A percentile compares a stretch with the other conserved stretches of the same genome.
phyloP scores from a whole-genome alignment of 37 sponge, comb jelly and placozoan genomes.

The Agelas oroides region DNA sequence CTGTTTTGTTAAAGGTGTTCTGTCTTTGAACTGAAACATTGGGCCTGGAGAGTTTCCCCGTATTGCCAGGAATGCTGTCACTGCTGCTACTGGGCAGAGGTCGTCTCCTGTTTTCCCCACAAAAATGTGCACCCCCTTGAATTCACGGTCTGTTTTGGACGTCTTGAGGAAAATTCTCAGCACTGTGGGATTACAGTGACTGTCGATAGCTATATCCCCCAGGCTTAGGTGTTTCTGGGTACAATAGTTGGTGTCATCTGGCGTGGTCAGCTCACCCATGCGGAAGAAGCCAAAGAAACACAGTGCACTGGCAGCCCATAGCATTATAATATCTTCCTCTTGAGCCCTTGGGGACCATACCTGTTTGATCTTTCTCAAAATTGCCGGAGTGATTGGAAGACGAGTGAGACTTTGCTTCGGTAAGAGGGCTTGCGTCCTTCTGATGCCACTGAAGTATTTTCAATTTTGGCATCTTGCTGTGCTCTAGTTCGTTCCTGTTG shows the following conservation, averaged over 20 bases:
- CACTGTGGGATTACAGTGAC: background rate
- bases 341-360: background rate
- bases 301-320: background rate
- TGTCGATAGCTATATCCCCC: conserved; percentile 11
- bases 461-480: no score
- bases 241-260: background rate
- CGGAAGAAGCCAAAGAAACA: conserved; percentile 27
- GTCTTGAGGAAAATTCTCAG: background rate
- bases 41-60: background rate
- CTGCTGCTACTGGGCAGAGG: conserved; percentile 17
- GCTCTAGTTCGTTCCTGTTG: no score
- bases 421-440: no score
- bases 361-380: background rate
- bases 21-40: background rate
- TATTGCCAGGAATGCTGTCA: background rate
- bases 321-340: background rate
- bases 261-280: background rate
- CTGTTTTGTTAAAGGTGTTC: background rate
- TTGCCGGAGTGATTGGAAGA: conserved; percentile 42
- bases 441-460: no score
- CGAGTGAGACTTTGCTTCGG: background rate
- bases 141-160: background rate
- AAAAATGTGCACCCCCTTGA: background rate
- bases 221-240: background rate
- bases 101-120: background rate